Conservation (phyloP, 1,140 invertebrate genomes). For the Steinernema feltiae region DNA sequence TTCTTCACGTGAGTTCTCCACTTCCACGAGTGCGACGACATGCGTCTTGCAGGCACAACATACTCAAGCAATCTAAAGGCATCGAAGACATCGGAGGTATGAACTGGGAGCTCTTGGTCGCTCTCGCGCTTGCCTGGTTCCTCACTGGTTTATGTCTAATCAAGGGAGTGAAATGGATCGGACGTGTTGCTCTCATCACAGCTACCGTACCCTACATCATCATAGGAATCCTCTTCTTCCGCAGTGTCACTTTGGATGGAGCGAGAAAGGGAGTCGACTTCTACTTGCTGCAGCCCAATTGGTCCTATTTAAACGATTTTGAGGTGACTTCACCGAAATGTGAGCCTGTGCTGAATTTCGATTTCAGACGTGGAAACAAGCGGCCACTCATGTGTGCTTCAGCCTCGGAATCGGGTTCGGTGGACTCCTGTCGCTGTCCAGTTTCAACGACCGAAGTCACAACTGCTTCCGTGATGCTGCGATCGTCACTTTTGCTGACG, state of each 20-base stretch:
- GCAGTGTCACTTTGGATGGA: conserved; percentile 70
- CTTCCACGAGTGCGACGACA: neutral
- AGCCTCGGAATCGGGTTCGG: conserved; percentile 23
- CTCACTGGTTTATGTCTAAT: conserved; percentile 11
- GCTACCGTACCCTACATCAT: conserved; percentile 73
- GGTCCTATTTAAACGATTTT: conserved; percentile 2
- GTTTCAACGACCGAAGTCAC: conserved; percentile 18
- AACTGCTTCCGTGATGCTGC: conserved; percentile 61
- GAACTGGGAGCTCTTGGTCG: conserved; percentile 23
- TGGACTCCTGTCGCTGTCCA: conserved; percentile 22
- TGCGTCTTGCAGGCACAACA: neutral
- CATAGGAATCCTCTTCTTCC: conserved; percentile 68
- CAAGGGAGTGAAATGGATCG: conserved; percentile 20
- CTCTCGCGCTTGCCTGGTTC: conserved; percentile 16
- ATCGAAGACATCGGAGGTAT: conserved; percentile 12
- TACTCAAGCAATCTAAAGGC: neutral
- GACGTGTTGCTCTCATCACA: conserved; percentile 41
- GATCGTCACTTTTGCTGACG: conserved; percentile 67
- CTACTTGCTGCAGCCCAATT: conserved; percentile 10
- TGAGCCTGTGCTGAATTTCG: neutral
- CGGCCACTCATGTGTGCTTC: conserved; percentile 30
- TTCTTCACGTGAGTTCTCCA: neutral
- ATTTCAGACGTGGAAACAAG: conserved; percentile 22
- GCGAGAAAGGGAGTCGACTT: conserved; percentile 71
- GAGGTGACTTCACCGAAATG: neutral